Evolutionary conservation across 2,113 vertebrate genomes (phyloP).

Genomic region (Otus sunia): DNA sequence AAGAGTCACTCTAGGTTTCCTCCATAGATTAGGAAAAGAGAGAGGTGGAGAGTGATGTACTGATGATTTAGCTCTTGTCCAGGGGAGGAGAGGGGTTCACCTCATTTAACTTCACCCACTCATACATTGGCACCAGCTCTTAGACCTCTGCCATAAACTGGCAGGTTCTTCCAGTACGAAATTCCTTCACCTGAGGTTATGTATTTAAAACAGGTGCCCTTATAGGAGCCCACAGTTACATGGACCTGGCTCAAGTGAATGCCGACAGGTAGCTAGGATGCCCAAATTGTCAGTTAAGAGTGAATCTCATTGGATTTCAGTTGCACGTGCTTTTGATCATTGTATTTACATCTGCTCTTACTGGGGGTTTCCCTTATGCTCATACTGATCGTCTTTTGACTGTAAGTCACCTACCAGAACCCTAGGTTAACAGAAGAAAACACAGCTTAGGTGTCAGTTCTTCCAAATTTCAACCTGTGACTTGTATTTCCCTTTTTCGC

Average conservation of each 20-base stretch:
- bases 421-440: neutral
- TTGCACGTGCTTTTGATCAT: neutral
- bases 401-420: neutral
- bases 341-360: neutral
- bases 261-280: neutral
- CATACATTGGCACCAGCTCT: neutral
- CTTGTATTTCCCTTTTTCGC: neutral
- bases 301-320: neutral
- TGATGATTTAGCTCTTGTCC: neutral
- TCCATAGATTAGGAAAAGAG: neutral
- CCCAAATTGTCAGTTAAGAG: neutral
- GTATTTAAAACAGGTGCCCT: neutral
- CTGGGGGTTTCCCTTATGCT: neutral
- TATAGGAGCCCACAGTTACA: neutral
- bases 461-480: neutral
- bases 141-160: neutral
- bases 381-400: neutral
- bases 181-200: neutral
- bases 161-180: neutral
- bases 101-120: neutral
- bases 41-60: neutral
- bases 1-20: neutral
- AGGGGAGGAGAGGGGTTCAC: neutral
- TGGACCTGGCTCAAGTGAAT: neutral
- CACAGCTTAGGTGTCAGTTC: neutral